Evolutionary conservation across 2,797 vertebrate genomes (phyloP).

Genomic region (Acrossocheilus wenchowensis): DNA sequence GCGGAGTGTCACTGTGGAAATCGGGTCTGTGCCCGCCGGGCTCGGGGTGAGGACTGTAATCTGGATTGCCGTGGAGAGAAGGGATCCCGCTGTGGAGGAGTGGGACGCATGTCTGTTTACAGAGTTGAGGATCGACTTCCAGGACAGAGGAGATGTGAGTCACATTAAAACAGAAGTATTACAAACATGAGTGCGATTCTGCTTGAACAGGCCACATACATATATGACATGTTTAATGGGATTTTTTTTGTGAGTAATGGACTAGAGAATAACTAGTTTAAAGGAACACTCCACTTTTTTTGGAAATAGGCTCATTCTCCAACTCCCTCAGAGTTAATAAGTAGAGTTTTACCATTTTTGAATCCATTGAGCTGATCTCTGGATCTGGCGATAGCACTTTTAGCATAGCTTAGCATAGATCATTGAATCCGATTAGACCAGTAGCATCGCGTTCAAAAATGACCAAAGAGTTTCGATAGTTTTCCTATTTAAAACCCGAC

Average conservation of each 20-base stretch:
- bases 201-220: background rate
- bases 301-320: too few relatives aligned
- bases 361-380: too few relatives aligned
- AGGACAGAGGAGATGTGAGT: conserved; percentile 83
- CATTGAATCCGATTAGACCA: too few relatives aligned
- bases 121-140: conserved; percentile 83
- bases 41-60: conserved; percentile 87
- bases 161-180: conserved; percentile 24
- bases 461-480: too few relatives aligned
- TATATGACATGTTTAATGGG: background rate
- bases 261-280: conserved; percentile 12
- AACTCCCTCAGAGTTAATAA: too few relatives aligned
- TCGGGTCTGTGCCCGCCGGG: conserved; percentile 72
- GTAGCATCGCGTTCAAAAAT: too few relatives aligned
- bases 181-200: background rate
- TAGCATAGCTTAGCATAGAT: too few relatives aligned
- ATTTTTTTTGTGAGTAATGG: background rate
- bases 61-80: conserved; percentile 90
- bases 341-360: too few relatives aligned
- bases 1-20: conserved; percentile 97
- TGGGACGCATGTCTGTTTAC: conserved; percentile 90
- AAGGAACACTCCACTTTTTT: too few relatives aligned
- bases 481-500: too few relatives aligned
- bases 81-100: conserved; percentile 86
- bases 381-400: too few relatives aligned